These are phyloP conservation scores for Acronicta aceris DNA, from an alignment of 2,888 invertebrate genomes.

Conservation along the genomic window DNA sequence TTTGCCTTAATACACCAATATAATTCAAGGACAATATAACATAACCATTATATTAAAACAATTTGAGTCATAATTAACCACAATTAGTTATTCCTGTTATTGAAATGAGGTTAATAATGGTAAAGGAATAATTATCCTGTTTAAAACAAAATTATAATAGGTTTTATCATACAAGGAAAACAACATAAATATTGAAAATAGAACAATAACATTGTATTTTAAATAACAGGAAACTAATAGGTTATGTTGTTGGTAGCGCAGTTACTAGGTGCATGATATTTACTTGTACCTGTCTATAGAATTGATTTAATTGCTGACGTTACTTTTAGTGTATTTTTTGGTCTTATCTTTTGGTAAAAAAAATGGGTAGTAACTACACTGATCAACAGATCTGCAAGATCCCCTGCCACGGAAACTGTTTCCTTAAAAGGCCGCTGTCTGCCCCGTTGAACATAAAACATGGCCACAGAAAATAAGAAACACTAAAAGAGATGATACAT, in stretches of 20 bases:
- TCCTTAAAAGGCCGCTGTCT: no score
- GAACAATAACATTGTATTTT: constrained; percentile 22
- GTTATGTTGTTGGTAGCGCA: not conserved
- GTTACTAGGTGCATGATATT: not conserved
- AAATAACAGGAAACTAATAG: constrained; percentile 28
- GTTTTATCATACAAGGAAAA: constrained; percentile 41
- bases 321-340: no score
- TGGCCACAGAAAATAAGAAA: not conserved
- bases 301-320: no score
- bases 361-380: no score
- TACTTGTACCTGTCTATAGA: no score
- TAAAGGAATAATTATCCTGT: constrained; percentile 35
- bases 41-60: not conserved
- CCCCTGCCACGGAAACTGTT: no score
- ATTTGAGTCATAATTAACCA: not conserved
- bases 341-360: no score
- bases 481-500: not conserved
- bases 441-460: no score
- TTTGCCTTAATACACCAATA: no score
- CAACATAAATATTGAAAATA: constrained; percentile 19
- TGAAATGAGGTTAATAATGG: not conserved
- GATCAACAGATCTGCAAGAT: no score
- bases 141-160: constrained; percentile 5
- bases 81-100: constrained; percentile 1
- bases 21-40: no score